These are phyloP conservation scores for Perizoma affinitatum DNA, from an alignment of 2,888 invertebrate species.

Conservation along the genomic window DNA sequence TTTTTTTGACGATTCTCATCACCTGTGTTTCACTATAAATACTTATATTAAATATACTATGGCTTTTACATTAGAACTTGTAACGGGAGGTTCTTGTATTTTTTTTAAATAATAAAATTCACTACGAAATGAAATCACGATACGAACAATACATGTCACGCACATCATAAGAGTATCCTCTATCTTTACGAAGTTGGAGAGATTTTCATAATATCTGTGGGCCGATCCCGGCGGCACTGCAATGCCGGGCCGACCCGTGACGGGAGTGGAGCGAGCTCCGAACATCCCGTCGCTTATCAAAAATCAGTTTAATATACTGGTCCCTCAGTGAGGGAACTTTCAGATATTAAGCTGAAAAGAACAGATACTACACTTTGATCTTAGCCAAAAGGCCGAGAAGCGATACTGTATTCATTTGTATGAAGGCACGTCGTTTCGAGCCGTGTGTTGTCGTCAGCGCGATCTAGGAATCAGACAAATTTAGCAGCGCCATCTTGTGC, in stretches of 20 bases:
- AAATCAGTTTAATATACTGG: conserved; percentile 13
- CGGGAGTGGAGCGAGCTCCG: conserved; percentile 12
- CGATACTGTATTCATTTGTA: neutral
- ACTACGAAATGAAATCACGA: too few relatives aligned
- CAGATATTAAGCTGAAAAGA: conserved; percentile 13
- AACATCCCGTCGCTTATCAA: conserved; percentile 11
- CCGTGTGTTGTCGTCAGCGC: conserved; percentile 9
- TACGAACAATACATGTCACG: too few relatives aligned
- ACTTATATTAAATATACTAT: too few relatives aligned
- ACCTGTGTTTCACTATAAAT: too few relatives aligned
- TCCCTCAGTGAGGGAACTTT: conserved; percentile 13
- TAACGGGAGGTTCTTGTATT: too few relatives aligned
- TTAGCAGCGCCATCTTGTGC: conserved; percentile 9
- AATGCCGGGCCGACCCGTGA: conserved; percentile 13
- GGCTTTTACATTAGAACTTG: too few relatives aligned
- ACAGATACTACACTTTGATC: conserved; percentile 13
- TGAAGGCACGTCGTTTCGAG: neutral
- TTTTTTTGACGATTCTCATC: too few relatives aligned
- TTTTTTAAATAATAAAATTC: too few relatives aligned
- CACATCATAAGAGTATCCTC: too few relatives aligned
- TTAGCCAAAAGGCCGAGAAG: conserved; percentile 13
- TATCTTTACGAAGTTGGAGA: neutral
- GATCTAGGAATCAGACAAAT: neutral
- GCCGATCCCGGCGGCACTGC: conserved; percentile 13
- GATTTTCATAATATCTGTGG: conserved; percentile 2